Evolutionary conservation across 2,888 invertebrate species (phyloP), one percentile per base, ranked within the genome.

Genomic region (Campopleginae sp.): DNA sequence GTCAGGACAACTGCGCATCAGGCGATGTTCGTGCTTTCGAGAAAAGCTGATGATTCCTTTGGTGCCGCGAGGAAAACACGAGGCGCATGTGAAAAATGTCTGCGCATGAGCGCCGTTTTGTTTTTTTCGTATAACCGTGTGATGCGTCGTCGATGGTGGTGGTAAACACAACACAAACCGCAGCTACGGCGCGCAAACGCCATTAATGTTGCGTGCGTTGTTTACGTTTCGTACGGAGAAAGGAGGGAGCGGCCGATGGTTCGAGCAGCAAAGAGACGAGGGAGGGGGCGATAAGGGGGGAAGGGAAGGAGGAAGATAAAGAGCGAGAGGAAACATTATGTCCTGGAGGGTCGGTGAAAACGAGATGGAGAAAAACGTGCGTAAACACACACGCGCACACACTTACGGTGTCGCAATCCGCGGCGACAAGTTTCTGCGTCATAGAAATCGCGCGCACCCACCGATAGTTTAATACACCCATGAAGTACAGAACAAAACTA

Each of bases 211-310:
- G 61, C 42, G 81, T 61, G 54, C 75, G 82, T 85, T 87, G 84
- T 85, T 86, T 85, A 86, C 82, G 86, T 86, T 85, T 80, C 74
- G 80, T 51, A 66, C 54, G 78, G 63, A 12, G 83, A 77, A 63
- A 72, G 48, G 72, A 42, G 70, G 61, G 68, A 72, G 66, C 71
- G 61, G 79, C 63, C 6, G 77, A 66, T 54, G 66, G 66, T 38
- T 42, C 12, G n/a, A 66, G 48, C 33, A 51, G 23, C 14, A n/a
- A 4, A 33, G 33, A 61, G 58, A n/a, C n/a, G n/a, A n/a, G n/a
- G n/a, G n/a, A n/a, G 23, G 65, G 46, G n/a, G 33, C 27, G 70
- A 51, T 38, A 61, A 65, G 63, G 48, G 63, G 48, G 38, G 38
- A 38, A 82, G 44, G 19, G 44, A 33, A 38, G 27, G 58, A 58